These are phyloP conservation scores for Mylabris sibirica DNA, from an alignment of 2,888 invertebrate species.

Conservation along the genomic window DNA sequence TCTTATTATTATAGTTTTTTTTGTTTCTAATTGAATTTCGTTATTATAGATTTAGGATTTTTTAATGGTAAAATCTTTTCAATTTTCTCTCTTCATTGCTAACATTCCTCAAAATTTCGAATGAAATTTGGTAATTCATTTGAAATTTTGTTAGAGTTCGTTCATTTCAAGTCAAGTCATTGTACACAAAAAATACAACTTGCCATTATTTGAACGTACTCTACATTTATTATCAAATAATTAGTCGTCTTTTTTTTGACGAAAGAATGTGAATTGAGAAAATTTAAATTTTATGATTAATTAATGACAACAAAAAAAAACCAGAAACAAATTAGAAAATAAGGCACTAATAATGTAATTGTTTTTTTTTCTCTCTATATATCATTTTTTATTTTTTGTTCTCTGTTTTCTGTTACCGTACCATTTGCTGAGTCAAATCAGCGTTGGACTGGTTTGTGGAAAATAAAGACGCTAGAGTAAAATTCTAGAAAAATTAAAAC, in stretches of 20 bases:
- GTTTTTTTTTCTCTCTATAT: slow-evolving; percentile 40
- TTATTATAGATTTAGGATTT: slow-evolving; percentile 8
- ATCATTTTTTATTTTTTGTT: slow-evolving; percentile 38
- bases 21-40: slow-evolving; percentile 8
- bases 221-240: not conserved
- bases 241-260: not conserved
- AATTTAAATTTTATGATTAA: not conserved
- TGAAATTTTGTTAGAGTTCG: not conserved
- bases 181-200: too few species aligned
- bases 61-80: not conserved
- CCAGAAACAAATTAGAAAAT: slow-evolving; percentile 22
- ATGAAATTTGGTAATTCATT: not conserved
- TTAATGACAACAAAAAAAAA: slow-evolving; percentile 7
- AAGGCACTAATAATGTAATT: slow-evolving; percentile 36
- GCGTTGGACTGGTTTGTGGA: slow-evolving; percentile 48
- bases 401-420: slow-evolving; percentile 43
- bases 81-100: slow-evolving; percentile 10
- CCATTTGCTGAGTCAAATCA: slow-evolving; percentile 48
- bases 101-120: slow-evolving; percentile 10
- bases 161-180: too few species aligned
- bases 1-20: slow-evolving; percentile 1
- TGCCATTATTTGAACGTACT: too few species aligned
- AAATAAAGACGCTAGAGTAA: slow-evolving; percentile 39
- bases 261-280: not conserved
- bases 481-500: slow-evolving; percentile 26